Evolutionary conservation across 2,797 vertebrate species (phyloP).

Genomic region (Gymnothorax javanicus): DNA sequence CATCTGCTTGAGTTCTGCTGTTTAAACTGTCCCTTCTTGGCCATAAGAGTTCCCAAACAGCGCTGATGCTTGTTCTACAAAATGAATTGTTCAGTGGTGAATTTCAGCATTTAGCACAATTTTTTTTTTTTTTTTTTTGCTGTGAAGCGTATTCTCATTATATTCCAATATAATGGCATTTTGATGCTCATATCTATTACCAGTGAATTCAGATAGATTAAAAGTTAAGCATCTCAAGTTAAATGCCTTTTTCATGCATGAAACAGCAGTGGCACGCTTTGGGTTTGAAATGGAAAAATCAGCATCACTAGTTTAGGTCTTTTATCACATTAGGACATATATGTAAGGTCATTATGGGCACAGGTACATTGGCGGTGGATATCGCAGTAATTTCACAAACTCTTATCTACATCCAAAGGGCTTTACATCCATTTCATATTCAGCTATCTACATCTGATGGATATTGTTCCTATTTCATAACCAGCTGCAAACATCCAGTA

Average conservation of each 20-base stretch:
- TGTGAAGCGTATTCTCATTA: background rate
- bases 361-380: background rate
- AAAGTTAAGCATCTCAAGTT: background rate
- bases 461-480: background rate
- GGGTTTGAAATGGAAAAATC: background rate
- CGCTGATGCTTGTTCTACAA: background rate
- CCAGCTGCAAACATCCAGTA: too few relatives aligned
- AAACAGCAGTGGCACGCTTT: background rate
- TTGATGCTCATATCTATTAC: background rate
- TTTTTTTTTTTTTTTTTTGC: background rate
- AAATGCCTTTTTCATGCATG: background rate
- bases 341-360: background rate
- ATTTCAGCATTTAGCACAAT: background rate
- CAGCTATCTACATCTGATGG: too few relatives aligned
- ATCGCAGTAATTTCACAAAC: background rate
- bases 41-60: background rate
- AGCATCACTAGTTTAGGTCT: background rate
- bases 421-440: too few relatives aligned
- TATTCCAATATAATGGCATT: background rate
- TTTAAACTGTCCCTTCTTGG: background rate
- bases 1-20: background rate
- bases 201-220: background rate
- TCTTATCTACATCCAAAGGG: too few relatives aligned
- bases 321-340: background rate
- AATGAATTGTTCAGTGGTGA: background rate